Evolutionary conservation across 30 jellyfish, hydroid and myxozoan genomes (phyloP), one percentile per base, ranked within the genome.

Genomic region (Pelagia noctiluca): DNA sequence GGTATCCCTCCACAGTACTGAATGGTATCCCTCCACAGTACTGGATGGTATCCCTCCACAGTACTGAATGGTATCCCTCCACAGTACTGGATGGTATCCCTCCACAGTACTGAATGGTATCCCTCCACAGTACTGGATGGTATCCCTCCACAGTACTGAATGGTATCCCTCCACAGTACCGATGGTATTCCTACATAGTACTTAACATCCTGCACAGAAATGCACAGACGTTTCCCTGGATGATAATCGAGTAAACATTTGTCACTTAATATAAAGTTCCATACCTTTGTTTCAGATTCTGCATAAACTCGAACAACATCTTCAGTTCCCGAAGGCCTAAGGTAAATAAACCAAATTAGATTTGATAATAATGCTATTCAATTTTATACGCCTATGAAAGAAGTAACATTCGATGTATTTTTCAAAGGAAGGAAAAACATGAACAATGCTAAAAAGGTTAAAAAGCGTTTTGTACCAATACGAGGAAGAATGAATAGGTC

Each of bases 321-420:
- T 76, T 95, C 99, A 0, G 99, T 95, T 21, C 99, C 99, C 0
- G 99, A 95, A 1, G 99, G 99, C 71, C 99, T 95, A 62, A 62
- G 75, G 50, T 12, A 5, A 36, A 8, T 5, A 3, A 62, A 38
- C 3, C 1, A 13, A 0, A 2, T 64, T 64, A 64, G n/a, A n/a
- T n/a, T n/a, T n/a, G n/a, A n/a, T n/a, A n/a, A n/a, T n/a, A n/a
- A n/a, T n/a, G n/a, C n/a, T n/a, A n/a, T n/a, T n/a, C n/a, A n/a
- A n/a, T n/a, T n/a, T n/a, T n/a, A n/a, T n/a, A n/a, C n/a, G n/a
- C n/a, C n/a, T n/a, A n/a, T n/a, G n/a, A n/a, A n/a, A n/a, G n/a
- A n/a, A n/a, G n/a, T n/a, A n/a, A n/a, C n/a, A n/a, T n/a, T n/a
- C n/a, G n/a, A n/a, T n/a, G n/a, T n/a, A n/a, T n/a, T n/a, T n/a